phyloP scores from a whole-genome alignment of 2,888 invertebrate genomes.

The Epinotia bilunana region DNA sequence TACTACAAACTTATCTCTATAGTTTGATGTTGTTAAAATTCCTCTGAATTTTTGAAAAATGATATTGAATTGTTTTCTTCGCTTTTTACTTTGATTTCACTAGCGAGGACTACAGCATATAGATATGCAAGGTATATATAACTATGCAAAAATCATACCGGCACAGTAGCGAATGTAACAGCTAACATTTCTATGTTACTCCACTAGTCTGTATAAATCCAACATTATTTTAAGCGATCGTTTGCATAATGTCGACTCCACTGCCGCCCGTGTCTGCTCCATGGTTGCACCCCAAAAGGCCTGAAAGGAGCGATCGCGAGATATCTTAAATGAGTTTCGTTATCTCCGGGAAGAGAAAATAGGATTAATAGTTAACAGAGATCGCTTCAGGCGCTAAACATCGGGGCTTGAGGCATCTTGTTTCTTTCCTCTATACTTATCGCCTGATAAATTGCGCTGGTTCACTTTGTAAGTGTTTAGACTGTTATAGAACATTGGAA shows the following conservation, averaged over 20 bases:
- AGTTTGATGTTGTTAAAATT: too few species aligned
- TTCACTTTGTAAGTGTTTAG: constrained; percentile 44
- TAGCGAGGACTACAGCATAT: background rate
- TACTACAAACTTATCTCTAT: too few species aligned
- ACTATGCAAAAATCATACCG: background rate
- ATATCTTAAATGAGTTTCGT: constrained; percentile 84
- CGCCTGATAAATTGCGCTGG: constrained; percentile 51
- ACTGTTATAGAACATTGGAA: background rate
- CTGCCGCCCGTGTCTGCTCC: constrained; percentile 55
- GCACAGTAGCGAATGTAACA: background rate
- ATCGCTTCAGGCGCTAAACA: constrained; percentile 70
- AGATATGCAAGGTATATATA: background rate
- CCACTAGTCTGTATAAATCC: constrained; percentile 15
- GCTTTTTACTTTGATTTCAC: background rate
- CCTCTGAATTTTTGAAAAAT: too few species aligned
- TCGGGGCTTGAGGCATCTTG: constrained; percentile 56
- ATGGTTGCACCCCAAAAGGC: constrained; percentile 77
- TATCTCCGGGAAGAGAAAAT: constrained; percentile 81
- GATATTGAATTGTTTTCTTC: too few species aligned
- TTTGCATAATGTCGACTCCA: constrained; percentile 52
- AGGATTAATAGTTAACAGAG: constrained; percentile 81
- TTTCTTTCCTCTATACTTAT: constrained; percentile 48
- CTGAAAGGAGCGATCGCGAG: constrained; percentile 76
- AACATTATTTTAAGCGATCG: constrained; percentile 22
- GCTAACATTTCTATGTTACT: background rate